Conservation (phyloP, 2,888 invertebrate species). For the Andrena minutula region DNA sequence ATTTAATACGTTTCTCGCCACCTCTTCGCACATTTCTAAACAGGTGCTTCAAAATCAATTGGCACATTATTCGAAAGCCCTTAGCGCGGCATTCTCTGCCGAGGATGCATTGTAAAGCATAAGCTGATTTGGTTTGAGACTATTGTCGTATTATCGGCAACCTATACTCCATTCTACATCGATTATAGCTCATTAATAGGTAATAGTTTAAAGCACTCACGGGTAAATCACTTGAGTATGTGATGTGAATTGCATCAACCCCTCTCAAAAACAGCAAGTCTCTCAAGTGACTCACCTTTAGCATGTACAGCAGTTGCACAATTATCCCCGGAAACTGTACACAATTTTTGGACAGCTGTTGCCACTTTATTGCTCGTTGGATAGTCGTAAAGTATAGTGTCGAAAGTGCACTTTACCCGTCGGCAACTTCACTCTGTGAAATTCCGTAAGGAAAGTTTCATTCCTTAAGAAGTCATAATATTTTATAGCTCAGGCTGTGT, state of each 20-base stretch:
- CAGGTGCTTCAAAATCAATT: slow-evolving; percentile 12
- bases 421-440: too few relatives aligned
- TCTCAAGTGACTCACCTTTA: too few relatives aligned
- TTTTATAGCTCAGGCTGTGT: too few relatives aligned
- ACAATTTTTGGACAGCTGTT: slow-evolving; percentile 1
- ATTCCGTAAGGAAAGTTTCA: too few relatives aligned
- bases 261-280: neutral
- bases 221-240: slow-evolving; percentile 11
- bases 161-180: slow-evolving; percentile 7
- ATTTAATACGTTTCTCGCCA: neutral
- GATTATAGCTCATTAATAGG: slow-evolving; percentile 17
- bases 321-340: too few relatives aligned
- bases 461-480: too few relatives aligned
- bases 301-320: too few relatives aligned
- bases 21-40: neutral
- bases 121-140: neutral
- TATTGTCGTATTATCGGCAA: slow-evolving; percentile 10
- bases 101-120: neutral
- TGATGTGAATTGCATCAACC: slow-evolving; percentile 18
- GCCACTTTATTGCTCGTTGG: slow-evolving; percentile 4
- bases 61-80: slow-evolving; percentile 11
- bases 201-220: neutral
- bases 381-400: too few relatives aligned
- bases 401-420: too few relatives aligned
- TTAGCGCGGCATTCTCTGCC: slow-evolving; percentile 1